Evolutionary conservation across 2,888 invertebrate species (phyloP).

Genomic region (Xylota sylvarum): DNA sequence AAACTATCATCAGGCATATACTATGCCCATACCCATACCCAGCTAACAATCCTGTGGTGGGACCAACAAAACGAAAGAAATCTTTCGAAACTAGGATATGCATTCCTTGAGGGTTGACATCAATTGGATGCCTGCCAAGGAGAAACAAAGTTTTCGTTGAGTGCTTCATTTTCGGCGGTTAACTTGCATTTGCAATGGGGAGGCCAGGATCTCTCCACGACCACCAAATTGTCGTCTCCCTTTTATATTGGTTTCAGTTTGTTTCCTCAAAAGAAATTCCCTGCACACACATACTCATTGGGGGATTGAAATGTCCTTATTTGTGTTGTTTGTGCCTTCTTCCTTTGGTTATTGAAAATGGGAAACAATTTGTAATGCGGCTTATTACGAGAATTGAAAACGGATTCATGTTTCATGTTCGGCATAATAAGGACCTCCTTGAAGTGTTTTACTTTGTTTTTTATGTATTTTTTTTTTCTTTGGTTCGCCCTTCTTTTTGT

Average conservation of each 20-base stretch:
- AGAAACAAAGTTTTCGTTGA: slow-evolving; percentile 69
- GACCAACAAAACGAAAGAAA: slow-evolving; percentile 49
- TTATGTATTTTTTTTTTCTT: not conserved
- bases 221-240: not conserved
- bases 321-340: slow-evolving; percentile 36
- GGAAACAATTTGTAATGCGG: slow-evolving; percentile 77
- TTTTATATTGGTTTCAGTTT: slow-evolving; percentile 30
- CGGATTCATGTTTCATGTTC: slow-evolving; percentile 75
- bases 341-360: slow-evolving; percentile 62
- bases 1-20: slow-evolving; percentile 24
- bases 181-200: slow-evolving; percentile 63
- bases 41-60: slow-evolving; percentile 34
- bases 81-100: slow-evolving; percentile 64
- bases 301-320: slow-evolving; percentile 61
- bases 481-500: not conserved
- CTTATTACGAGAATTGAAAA: slow-evolving; percentile 75
- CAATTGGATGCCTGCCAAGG: slow-evolving; percentile 71
- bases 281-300: slow-evolving; percentile 26
- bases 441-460: slow-evolving; percentile 5
- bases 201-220: not conserved
- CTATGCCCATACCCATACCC: not conserved
- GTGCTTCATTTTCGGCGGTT: slow-evolving; percentile 74
- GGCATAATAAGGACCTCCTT: slow-evolving; percentile 70
- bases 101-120: slow-evolving; percentile 71
- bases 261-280: slow-evolving; percentile 36